A percentile compares a stretch with the other conserved stretches of the same genome.
Evolutionary conservation across 2,797 vertebrate species (phyloP).

Genomic region (Betta splendens): DNA sequence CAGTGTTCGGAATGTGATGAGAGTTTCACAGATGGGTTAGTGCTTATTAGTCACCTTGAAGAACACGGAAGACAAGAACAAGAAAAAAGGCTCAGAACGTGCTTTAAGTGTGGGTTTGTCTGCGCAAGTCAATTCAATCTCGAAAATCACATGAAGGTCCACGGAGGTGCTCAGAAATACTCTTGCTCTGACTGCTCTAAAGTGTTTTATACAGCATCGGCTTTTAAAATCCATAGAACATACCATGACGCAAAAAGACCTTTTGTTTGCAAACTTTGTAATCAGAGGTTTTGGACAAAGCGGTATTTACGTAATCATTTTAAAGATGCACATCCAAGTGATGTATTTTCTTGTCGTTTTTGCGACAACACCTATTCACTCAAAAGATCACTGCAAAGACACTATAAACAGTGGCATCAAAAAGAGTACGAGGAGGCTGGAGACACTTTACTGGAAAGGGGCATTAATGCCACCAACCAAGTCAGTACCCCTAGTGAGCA

Average conservation of each 20-base stretch:
- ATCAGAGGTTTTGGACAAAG: slow-evolving; percentile 69
- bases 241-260: slow-evolving; percentile 73
- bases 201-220: slow-evolving; percentile 51
- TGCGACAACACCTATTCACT: slow-evolving; percentile 75
- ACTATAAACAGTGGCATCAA: slow-evolving; percentile 71
- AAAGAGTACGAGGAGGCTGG: slow-evolving; percentile 31
- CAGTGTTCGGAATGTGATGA: slow-evolving; percentile 85
- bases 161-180: slow-evolving; percentile 48
- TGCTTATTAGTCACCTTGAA: slow-evolving; percentile 85
- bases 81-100: slow-evolving; percentile 66
- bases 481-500: slow-evolving; percentile 53
- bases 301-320: slow-evolving; percentile 71
- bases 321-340: slow-evolving; percentile 57
- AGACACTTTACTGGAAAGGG: slow-evolving; percentile 26
- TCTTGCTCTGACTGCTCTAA: slow-evolving; percentile 72
- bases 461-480: slow-evolving; percentile 40
- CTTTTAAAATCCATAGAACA: slow-evolving; percentile 72
- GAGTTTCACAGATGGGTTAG: slow-evolving; percentile 84
- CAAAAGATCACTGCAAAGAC: slow-evolving; percentile 75
- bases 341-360: slow-evolving; percentile 67
- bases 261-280: slow-evolving; percentile 73
- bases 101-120: slow-evolving; percentile 68
- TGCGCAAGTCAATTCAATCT: slow-evolving; percentile 65
- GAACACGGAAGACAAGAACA: slow-evolving; percentile 81
- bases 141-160: slow-evolving; percentile 74